Evolutionary conservation across 2,888 invertebrate species (phyloP).

Genomic region (Sceliomorpha sp.): DNA sequence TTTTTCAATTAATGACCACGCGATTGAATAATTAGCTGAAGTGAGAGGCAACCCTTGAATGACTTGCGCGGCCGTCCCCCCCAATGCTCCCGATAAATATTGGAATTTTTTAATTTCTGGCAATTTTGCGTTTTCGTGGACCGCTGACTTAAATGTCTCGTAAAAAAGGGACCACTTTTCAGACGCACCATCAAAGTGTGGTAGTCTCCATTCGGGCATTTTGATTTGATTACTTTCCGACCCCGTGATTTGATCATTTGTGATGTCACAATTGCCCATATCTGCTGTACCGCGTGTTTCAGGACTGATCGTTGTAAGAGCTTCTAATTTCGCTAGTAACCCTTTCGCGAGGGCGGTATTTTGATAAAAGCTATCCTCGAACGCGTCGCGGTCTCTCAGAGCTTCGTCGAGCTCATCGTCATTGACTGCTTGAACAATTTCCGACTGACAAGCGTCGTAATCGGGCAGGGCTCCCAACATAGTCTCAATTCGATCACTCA

Average conservation of each 20-base stretch:
- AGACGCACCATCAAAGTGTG: slow-evolving; percentile 46
- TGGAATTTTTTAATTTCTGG: slow-evolving; percentile 50
- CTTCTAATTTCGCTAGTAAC: too few species aligned
- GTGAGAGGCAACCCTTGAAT: slow-evolving; percentile 50
- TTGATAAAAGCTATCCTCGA: too few species aligned
- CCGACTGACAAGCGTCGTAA: not conserved
- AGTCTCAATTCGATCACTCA: not conserved
- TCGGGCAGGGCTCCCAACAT: not conserved
- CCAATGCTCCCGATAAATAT: slow-evolving; percentile 47
- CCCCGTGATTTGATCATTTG: too few species aligned
- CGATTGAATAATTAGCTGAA: slow-evolving; percentile 50
- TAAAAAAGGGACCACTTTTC: slow-evolving; percentile 53
- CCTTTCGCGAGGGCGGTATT: too few species aligned
- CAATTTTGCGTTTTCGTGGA: slow-evolving; percentile 46
- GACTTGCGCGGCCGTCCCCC: slow-evolving; percentile 28
- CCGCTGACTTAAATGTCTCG: slow-evolving; percentile 45
- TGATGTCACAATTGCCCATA: too few species aligned
- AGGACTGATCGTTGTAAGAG: too few species aligned
- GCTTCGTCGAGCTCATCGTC: too few species aligned
- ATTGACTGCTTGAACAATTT: too few species aligned
- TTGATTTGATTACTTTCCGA: too few species aligned
- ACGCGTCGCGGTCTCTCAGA: too few species aligned
- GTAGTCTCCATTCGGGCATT: slow-evolving; percentile 40
- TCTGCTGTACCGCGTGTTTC: too few species aligned
- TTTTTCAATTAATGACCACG: slow-evolving; percentile 44